Evolutionary conservation across 1,140 invertebrate species (phyloP).

Genomic region (Lepidotrigona ventralis): DNA sequence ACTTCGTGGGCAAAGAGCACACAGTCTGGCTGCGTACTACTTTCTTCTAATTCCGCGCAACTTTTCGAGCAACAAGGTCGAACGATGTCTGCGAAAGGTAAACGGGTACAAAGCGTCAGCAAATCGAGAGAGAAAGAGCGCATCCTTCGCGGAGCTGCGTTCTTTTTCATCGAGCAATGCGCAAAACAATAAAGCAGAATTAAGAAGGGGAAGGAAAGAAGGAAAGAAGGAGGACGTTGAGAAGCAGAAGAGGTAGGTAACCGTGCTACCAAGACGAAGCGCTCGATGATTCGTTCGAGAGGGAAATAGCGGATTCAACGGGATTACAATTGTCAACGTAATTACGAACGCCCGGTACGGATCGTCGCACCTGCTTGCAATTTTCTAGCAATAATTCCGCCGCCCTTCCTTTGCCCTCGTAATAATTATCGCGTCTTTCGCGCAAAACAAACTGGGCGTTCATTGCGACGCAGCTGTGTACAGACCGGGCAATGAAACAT

Average conservation of each 20-base stretch:
- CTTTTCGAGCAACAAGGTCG: conserved; percentile 17
- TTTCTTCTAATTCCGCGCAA: conserved; percentile 25
- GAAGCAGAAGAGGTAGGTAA: not conserved
- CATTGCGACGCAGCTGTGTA: not conserved
- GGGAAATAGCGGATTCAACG: not conserved
- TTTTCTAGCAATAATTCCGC: not conserved
- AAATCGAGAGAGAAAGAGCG: not conserved
- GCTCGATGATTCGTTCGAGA: not conserved
- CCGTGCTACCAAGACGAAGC: too few species aligned
- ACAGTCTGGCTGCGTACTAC: conserved; percentile 6
- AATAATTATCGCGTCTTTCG: not conserved
- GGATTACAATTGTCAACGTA: conserved; percentile 21
- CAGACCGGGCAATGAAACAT: conserved; percentile 1
- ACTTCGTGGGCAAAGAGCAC: not conserved
- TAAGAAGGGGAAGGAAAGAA: not conserved
- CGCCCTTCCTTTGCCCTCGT: not conserved
- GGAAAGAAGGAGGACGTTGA: too few species aligned
- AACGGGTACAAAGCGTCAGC: not conserved
- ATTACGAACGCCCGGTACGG: conserved; percentile 2
- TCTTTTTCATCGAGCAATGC: not conserved
- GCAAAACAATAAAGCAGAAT: not conserved
- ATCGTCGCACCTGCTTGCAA: not conserved
- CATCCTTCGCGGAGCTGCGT: not conserved
- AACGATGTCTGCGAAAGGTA: conserved; percentile 16
- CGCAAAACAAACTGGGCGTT: not conserved